phyloP scores from a whole-genome alignment of 2,888 invertebrate genomes.

The Mimachlamys varia region DNA sequence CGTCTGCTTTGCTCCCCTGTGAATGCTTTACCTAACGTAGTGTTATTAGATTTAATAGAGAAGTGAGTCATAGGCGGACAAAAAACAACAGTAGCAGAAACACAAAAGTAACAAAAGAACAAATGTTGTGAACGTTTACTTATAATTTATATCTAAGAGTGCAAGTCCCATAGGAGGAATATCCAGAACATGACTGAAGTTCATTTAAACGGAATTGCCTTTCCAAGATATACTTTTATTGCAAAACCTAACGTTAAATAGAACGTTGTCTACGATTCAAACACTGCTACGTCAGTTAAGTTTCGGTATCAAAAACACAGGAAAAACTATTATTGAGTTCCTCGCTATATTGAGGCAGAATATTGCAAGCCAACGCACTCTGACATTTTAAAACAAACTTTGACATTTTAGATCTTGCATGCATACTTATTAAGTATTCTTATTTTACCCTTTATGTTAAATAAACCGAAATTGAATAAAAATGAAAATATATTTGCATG shows the following conservation, averaged over 20 bases:
- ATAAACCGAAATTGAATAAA: too few species aligned
- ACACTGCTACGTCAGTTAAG: background rate
- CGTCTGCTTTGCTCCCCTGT: conserved; percentile 24
- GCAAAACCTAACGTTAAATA: background rate
- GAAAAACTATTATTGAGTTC: background rate
- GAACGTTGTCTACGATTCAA: background rate
- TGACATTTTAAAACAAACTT: too few species aligned
- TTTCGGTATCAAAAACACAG: background rate
- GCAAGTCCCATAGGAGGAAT: background rate
- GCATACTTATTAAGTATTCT: too few species aligned
- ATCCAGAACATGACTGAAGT: background rate
- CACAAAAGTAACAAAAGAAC: background rate
- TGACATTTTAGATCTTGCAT: too few species aligned
- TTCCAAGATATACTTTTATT: background rate
- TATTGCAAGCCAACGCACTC: too few species aligned
- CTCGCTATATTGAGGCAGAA: too few species aligned
- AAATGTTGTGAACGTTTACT: background rate
- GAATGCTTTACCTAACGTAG: background rate
- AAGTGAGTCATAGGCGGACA: background rate
- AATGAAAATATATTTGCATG: too few species aligned
- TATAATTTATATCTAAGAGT: background rate
- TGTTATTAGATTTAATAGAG: background rate
- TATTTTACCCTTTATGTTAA: too few species aligned
- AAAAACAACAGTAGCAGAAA: background rate
- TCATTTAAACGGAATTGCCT: background rate